phyloP scores from a whole-genome alignment of 2,113 vertebrate species.

The Colius striatus region DNA sequence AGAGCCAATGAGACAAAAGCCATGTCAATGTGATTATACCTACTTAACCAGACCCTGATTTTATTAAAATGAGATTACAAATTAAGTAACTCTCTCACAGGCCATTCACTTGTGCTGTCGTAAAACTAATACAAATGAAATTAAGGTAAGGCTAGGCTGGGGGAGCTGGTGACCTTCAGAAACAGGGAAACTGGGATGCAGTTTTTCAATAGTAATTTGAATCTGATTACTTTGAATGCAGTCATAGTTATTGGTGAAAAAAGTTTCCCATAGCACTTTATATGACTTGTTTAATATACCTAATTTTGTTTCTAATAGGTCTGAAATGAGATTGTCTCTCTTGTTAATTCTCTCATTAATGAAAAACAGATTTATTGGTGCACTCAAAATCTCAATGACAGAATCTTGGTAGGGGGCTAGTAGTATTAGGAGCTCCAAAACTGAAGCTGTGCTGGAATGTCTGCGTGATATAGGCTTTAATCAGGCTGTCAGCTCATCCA shows the following conservation, averaged over 20 bases:
- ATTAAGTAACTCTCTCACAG: not conserved
- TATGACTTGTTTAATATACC: constrained; percentile 27
- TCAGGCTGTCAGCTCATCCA: not conserved
- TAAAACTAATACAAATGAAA: constrained; percentile 8
- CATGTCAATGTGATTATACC: not conserved
- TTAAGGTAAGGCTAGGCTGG: not conserved
- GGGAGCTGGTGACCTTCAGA: constrained; percentile 12
- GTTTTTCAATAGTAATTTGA: constrained; percentile 30
- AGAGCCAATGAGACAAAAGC: not conserved
- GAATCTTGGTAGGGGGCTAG: not conserved
- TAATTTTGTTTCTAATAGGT: constrained; percentile 57
- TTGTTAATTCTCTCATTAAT: constrained; percentile 57
- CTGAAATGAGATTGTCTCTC: constrained; percentile 47
- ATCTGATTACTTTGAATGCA: not conserved
- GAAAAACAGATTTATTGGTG: constrained; percentile 47
- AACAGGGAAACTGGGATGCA: not conserved
- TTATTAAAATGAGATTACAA: not conserved
- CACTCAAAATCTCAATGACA: constrained; percentile 5
- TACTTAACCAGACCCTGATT: constrained; percentile 4
- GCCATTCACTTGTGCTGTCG: not conserved
- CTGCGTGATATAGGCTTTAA: fast-evolving
- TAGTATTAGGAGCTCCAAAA: not conserved
- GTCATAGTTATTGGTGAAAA: not conserved
- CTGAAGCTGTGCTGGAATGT: not conserved
- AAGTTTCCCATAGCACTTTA: constrained; percentile 26